Evolutionary conservation across 1,140 invertebrate genomes (phyloP), one percentile per base, ranked within the genome.

Genomic region (Littorina saxatilis): DNA sequence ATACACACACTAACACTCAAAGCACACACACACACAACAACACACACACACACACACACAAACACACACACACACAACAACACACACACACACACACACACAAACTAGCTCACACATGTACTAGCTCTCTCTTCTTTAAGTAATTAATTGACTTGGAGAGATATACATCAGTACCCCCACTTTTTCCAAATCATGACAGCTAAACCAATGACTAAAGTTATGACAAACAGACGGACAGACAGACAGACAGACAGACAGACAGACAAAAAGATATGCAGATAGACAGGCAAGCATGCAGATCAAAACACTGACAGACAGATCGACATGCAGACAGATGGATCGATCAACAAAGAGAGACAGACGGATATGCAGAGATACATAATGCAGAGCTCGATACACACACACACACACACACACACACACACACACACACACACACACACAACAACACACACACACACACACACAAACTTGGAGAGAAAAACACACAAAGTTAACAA

Each of bases 31-130:
- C 61, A 32, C 29, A 32, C 61, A 35, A 0, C 13, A 13, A 63
- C 61, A 63, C 7, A 63, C 61, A 63, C 61, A 63, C 61, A 63
- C 61, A 63, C 61, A 63, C 61, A 63, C 61, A 63, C 61, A 32
- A n/a, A 63, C 5, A 9, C 61, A 32, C 61, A 32, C 61, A 63
- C 27, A 9, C 61, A 63, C 61, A 32, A n/a, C 29, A 5, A 32
- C 61, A 63, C 61, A 32, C 61, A 63, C 61, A 32, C 61, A 32
- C 61, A 63, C 61, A 63, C 61, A 32, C 61, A 63, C 61, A 32
- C 61, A 63, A n/a, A 63, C 27, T 9, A 5, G 17, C 43, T 9
- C 43, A 47, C 43, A 17, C 43, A 47, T 17, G 43, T 47, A n/a
- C n/a, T n/a, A n/a, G n/a, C n/a, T n/a, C n/a, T n/a, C n/a, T n/a